Evolutionary conservation across 2,888 invertebrate species (phyloP).

Genomic region (Synergus laeviventris): DNA sequence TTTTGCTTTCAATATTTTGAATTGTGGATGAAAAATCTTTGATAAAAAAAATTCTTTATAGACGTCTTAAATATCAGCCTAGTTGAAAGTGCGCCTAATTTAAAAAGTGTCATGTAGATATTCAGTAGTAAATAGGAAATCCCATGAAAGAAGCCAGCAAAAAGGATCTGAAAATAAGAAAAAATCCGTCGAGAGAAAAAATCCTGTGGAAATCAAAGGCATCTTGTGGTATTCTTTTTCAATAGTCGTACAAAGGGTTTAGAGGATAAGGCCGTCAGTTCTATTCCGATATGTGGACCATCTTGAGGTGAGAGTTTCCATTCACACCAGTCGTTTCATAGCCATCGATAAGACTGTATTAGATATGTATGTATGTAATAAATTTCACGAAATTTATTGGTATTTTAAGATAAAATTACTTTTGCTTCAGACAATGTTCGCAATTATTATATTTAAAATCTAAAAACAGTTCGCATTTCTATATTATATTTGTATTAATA

Average conservation of each 20-base stretch:
- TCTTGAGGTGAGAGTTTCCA: conserved; percentile 50
- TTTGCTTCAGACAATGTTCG: no score
- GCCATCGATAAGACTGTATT: neutral
- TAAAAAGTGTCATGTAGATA: neutral
- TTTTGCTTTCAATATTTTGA: no score
- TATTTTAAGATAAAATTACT: no score
- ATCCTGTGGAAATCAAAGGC: conserved; percentile 62
- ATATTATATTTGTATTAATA: neutral
- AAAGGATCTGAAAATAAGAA: conserved; percentile 49
- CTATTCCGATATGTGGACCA: conserved; percentile 47
- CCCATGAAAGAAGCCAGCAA: conserved; percentile 31
- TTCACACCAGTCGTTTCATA: conserved; percentile 49
- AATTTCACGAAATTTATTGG: no score
- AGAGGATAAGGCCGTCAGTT: conserved; percentile 61
- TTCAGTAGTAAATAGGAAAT: neutral
- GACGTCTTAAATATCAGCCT: no score
- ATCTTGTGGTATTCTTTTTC: conserved; percentile 67
- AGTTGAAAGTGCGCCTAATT: no score
- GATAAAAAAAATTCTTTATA: no score
- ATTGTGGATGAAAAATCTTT: no score
- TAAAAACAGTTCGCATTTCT: no score
- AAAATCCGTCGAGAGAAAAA: conserved; percentile 43
- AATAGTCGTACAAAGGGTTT: conserved; percentile 68
- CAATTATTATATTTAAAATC: no score
- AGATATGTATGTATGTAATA: no score